These are phyloP conservation scores for Dolichallabes microphthalmus DNA, from an alignment of 2,113 vertebrate genomes.

Conservation along the genomic window DNA sequence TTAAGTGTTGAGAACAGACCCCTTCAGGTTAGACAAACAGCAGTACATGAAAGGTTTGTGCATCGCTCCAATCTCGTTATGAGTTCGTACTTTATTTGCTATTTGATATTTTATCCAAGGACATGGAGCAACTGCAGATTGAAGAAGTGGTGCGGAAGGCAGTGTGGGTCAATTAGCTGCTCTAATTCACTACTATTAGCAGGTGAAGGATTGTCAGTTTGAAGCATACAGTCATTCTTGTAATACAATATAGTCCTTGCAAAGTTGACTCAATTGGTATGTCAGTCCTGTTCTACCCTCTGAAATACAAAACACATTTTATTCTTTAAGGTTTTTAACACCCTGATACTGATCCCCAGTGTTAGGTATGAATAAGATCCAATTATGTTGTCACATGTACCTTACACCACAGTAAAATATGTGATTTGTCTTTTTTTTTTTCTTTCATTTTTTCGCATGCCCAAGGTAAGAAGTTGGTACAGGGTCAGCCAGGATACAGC, in stretches of 20 bases:
- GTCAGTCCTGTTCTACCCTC: neutral
- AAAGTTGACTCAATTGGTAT: neutral
- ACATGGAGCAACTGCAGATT: neutral
- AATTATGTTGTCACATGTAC: no score
- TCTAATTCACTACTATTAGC: neutral
- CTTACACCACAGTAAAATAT: no score
- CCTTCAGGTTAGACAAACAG: conserved; percentile 37
- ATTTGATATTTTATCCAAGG: conserved; percentile 39
- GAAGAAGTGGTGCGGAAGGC: neutral
- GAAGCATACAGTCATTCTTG: neutral
- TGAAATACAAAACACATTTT: neutral
- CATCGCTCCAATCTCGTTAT: conserved; percentile 34
- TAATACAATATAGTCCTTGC: accelerated
- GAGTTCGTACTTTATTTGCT: conserved; percentile 32
- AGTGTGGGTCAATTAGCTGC: neutral
- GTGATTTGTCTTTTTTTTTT: no score
- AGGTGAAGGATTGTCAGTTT: neutral
- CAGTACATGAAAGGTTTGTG: conserved; percentile 54
- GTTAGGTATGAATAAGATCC: neutral
- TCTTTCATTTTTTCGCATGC: no score
- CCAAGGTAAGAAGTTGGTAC: no score
- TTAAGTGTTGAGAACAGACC: neutral
- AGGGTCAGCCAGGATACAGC: no score
- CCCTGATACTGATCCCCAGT: neutral
- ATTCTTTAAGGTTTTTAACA: neutral